Percentiles rank a stretch among this genome's conserved stretches.
phyloP scores from a whole-genome alignment of 2,797 vertebrate species.

The Microctenopoma lineatum region DNA sequence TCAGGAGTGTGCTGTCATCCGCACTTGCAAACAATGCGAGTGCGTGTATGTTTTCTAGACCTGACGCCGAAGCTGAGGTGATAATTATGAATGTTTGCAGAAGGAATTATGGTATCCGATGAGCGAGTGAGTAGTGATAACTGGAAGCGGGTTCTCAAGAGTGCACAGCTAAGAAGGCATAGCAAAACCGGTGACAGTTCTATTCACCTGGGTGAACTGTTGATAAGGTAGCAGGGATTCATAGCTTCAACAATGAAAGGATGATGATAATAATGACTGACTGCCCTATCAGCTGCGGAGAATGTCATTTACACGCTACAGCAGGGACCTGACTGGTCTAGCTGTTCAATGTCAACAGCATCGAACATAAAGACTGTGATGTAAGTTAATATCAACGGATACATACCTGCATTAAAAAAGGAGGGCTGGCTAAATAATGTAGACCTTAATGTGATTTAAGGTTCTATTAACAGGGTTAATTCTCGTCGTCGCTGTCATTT shows the following conservation, averaged over 20 bases:
- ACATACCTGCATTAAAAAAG: constrained; percentile 54
- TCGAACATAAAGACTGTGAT: constrained; percentile 43
- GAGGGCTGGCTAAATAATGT: constrained; percentile 66
- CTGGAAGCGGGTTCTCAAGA: constrained; percentile 4
- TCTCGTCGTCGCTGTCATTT: constrained; percentile 65
- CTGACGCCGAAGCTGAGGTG: constrained; percentile 25
- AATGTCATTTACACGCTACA: constrained; percentile 30
- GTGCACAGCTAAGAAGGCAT: constrained; percentile 16
- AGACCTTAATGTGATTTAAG: constrained; percentile 60
- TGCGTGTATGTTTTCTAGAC: not conserved
- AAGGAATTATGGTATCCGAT: constrained; percentile 6
- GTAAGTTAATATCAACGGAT: constrained; percentile 54
- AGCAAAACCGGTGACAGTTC: constrained; percentile 46
- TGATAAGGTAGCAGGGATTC: constrained; percentile 33
- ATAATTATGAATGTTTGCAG: constrained; percentile 55
- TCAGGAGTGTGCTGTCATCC: constrained; percentile 50
- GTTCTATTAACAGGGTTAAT: constrained; percentile 61
- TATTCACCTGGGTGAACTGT: constrained; percentile 35
- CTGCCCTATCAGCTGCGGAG: constrained; percentile 27
- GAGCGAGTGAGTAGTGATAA: constrained; percentile 19
- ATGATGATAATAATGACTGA: constrained; percentile 42
- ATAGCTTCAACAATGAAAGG: constrained; percentile 22
- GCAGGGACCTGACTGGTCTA: constrained; percentile 16
- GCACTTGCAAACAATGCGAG: constrained; percentile 18
- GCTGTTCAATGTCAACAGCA: constrained; percentile 48